phyloP scores from a whole-genome alignment of 2,113 vertebrate species.

The Phoxinus phoxinus region DNA sequence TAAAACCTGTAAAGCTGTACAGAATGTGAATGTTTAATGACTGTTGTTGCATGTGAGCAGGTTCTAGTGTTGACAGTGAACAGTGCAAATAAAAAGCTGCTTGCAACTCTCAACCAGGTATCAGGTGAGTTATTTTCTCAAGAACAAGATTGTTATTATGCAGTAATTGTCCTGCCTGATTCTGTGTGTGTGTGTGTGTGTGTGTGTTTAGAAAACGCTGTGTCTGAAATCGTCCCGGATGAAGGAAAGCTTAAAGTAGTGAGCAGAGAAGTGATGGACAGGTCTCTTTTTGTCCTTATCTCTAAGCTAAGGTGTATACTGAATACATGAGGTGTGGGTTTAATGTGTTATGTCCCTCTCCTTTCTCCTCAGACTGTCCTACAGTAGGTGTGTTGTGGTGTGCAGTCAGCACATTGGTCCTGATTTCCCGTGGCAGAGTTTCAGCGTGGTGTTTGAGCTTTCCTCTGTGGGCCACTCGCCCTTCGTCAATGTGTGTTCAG shows the following conservation, averaged over 20 bases:
- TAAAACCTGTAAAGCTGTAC: neutral
- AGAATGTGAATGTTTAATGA: neutral
- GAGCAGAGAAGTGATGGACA: constrained; percentile 66
- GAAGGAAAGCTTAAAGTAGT: constrained; percentile 62
- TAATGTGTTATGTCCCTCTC: constrained; percentile 7
- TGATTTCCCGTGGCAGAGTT: constrained; percentile 88
- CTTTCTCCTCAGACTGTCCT: constrained; percentile 68
- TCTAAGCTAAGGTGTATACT: neutral
- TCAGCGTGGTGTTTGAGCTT: constrained; percentile 88
- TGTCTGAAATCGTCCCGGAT: constrained; percentile 59
- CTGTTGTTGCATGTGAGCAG: constrained; percentile 58
- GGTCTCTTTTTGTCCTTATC: constrained; percentile 57
- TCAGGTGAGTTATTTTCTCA: constrained; percentile 75
- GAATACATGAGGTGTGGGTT: neutral
- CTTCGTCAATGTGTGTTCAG: constrained; percentile 81
- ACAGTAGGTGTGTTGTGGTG: constrained; percentile 77
- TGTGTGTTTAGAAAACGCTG: constrained; percentile 56
- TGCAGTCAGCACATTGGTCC: constrained; percentile 82
- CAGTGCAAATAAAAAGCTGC: constrained; percentile 71
- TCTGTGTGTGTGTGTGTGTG: neutral
- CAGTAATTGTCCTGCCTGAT: constrained; percentile 11
- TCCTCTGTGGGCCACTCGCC: constrained; percentile 81
- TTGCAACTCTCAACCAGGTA: constrained; percentile 72
- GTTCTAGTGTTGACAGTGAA: constrained; percentile 71
- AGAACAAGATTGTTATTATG: neutral